Evolutionary conservation across 1,140 invertebrate species (phyloP).

Genomic region (Proctacanthus coquilletti): DNA sequence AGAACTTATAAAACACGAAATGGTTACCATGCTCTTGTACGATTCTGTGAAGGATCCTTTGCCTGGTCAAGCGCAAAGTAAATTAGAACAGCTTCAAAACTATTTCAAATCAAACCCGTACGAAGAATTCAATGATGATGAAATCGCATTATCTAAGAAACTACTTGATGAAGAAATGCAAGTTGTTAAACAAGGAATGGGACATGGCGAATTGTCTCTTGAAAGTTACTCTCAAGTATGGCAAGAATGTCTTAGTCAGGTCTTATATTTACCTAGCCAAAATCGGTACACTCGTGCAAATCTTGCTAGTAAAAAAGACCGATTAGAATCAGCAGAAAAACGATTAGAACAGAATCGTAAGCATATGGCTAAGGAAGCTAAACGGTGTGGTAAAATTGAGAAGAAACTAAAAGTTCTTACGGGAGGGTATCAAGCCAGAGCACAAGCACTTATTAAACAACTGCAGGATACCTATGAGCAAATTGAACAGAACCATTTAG

Average conservation of each 20-base stretch:
- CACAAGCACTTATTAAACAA: constrained; percentile 81
- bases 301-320: constrained; percentile 88
- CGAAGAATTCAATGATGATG: constrained; percentile 50
- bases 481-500: constrained; percentile 74
- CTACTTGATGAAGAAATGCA: constrained; percentile 72
- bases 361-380: constrained; percentile 91
- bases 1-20: constrained; percentile 93
- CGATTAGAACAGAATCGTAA: constrained; percentile 80
- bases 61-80: constrained; percentile 29
- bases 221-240: constrained; percentile 92
- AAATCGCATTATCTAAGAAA: constrained; percentile 49
- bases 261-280: constrained; percentile 75
- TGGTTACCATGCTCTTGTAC: constrained; percentile 89
- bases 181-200: constrained; percentile 83
- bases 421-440: constrained; percentile 72
- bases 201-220: constrained; percentile 79
- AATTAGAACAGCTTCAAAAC: constrained; percentile 29
- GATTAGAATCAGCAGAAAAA: constrained; percentile 85
- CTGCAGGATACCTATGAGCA: constrained; percentile 77
- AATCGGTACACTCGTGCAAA: constrained; percentile 87
- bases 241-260: constrained; percentile 86
- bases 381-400: constrained; percentile 92
- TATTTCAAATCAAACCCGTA: constrained; percentile 82
- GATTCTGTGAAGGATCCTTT: constrained; percentile 60
- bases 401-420: constrained; percentile 92